Evolutionary conservation across 1,140 invertebrate genomes (phyloP), one percentile per base, ranked within the genome.

Genomic region (Drosophila kurseongensis): DNA sequence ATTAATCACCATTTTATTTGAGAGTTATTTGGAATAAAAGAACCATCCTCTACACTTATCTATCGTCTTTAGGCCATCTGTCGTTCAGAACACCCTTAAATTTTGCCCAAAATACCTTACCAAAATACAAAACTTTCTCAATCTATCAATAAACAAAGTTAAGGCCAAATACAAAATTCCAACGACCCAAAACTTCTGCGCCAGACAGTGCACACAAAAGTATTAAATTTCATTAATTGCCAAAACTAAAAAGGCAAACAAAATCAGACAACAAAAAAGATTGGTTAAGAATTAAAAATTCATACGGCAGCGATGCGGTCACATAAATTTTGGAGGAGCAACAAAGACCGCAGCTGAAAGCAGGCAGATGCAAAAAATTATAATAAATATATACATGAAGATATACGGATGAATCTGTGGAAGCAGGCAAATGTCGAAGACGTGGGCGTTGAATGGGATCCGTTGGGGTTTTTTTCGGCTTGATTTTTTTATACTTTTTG

Each of bases 181-280:
- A 40, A 8, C 23, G 36, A 42, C n/a, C 40, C 54, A 56, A 41
- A 55, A 41, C 38, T 14, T 29, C 29, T 58, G 42, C 38, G 29
- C 48, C 61, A 75, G 73, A 58, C 63, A 78, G 75, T 78, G 83
- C 71, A 42, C 83, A 32, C 48, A 75, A 90, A 90, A 90, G 86
- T 90, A 90, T 90, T 90, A 90, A 86, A 65, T 90, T 90, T 90
- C 85, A 90, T 85, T 90, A 90, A 90, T 90, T 90, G 86, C 80
- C 75, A 80, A 76, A 75, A 80, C 78, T 71, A 81, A 78, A 74
- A 71, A 80, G 57, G 47, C 63, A 52, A 65, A 48, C 45, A 38
- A 65, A 59, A 57, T 50, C 32, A 40, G 10, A 9, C 36, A 72
- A 59, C 13, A 42, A 45, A 50, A 47, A 54, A 58, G 48, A 47